phyloP scores from a whole-genome alignment of 2,113 vertebrate species.

The Meleagris gallopavo region DNA sequence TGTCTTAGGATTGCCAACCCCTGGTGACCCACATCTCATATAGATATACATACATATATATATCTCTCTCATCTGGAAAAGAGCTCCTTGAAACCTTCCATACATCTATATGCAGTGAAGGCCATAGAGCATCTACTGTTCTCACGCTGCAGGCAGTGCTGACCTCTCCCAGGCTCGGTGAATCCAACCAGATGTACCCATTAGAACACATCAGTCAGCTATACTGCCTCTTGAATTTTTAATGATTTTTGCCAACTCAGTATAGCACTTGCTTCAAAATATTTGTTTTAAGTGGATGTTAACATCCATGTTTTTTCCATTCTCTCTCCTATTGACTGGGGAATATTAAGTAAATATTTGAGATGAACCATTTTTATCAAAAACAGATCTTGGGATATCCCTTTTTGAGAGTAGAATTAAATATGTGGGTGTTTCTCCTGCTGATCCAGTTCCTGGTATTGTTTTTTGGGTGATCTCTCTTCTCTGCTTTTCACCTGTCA shows the following conservation, averaged over 20 bases:
- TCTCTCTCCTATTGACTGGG: neutral
- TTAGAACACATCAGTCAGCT: slow-evolving; percentile 52
- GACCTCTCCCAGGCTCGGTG: slow-evolving; percentile 58
- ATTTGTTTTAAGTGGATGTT: slow-evolving; percentile 28
- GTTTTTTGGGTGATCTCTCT: neutral
- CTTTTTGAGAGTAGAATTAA: neutral
- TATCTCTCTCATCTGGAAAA: neutral
- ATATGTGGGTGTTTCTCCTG: neutral
- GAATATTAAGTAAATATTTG: slow-evolving; percentile 18
- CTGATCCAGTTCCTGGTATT: neutral
- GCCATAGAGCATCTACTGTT: neutral
- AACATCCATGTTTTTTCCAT: neutral
- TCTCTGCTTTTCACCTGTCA: neutral
- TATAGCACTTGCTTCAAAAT: slow-evolving; percentile 2
- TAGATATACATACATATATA: neutral
- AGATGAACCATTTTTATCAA: slow-evolving; percentile 14
- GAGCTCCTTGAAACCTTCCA: neutral
- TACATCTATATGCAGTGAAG: accelerated
- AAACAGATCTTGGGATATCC: neutral
- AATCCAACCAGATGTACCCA: slow-evolving; percentile 36
- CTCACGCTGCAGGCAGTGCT: neutral
- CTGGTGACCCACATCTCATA: neutral
- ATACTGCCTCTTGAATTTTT: slow-evolving; percentile 33
- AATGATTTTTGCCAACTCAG: slow-evolving; percentile 54
- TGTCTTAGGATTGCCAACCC: neutral